Conservation (phyloP, 2,797 vertebrate species). For the Acanthurus lineatus region DNA sequence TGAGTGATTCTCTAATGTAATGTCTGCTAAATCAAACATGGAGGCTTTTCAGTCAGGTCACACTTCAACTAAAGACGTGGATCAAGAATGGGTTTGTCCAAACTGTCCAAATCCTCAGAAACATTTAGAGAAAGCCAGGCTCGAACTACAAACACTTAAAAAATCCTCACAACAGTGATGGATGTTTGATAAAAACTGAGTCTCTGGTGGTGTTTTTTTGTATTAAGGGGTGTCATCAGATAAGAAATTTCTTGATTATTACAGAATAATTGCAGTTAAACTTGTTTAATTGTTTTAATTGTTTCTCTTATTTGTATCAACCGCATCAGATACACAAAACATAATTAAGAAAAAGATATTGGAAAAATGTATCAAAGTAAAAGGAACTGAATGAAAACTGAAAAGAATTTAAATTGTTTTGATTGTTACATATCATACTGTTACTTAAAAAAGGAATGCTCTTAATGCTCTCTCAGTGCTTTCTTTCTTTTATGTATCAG, state of each 20-base stretch:
- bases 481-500: neutral
- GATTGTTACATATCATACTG: neutral
- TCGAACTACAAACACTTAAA: neutral
- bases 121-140: neutral
- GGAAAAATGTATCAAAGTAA: neutral
- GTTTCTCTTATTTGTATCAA: neutral
- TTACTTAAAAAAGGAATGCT: too few relatives aligned
- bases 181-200: too few relatives aligned
- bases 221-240: too few relatives aligned
- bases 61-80: neutral
- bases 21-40: slow-evolving; percentile 31
- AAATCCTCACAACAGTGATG: too few relatives aligned
- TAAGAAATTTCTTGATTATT: too few relatives aligned
- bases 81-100: neutral
- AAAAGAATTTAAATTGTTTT: neutral
- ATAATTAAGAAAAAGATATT: neutral
- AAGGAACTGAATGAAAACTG: neutral
- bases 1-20: slow-evolving; percentile 14
- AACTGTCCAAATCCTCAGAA: neutral
- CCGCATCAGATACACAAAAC: neutral
- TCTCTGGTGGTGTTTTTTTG: too few relatives aligned
- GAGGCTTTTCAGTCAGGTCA: slow-evolving; percentile 8
- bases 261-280: too few relatives aligned
- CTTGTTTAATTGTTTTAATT: neutral
- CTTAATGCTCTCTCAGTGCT: neutral